Evolutionary conservation across 2,888 invertebrate species (phyloP).

Genomic region (Volucella zonaria): DNA sequence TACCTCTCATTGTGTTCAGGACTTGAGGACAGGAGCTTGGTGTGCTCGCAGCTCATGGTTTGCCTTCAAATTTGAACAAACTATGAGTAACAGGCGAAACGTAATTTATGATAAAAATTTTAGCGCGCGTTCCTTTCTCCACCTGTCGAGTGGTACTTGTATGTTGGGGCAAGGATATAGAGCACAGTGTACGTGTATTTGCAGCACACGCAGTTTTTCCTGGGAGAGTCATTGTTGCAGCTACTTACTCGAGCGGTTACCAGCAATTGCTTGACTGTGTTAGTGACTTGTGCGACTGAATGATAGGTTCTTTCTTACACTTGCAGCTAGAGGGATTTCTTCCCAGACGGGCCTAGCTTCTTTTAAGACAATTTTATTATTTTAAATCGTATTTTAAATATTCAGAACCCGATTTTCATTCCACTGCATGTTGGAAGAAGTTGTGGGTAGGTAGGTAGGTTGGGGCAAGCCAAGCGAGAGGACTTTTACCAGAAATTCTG

Average conservation of each 20-base stretch:
- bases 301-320: slow-evolving; percentile 9
- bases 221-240: slow-evolving; percentile 23
- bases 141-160: slow-evolving; percentile 2
- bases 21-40: background rate
- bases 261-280: slow-evolving; percentile 39
- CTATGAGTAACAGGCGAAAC: slow-evolving; percentile 51
- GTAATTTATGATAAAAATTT: slow-evolving; percentile 65
- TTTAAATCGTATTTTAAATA: slow-evolving; percentile 67
- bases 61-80: slow-evolving; percentile 51
- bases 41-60: slow-evolving; percentile 14
- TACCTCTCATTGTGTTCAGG: slow-evolving; percentile 70
- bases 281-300: slow-evolving; percentile 26
- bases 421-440: background rate
- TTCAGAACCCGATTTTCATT: slow-evolving; percentile 55
- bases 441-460: background rate
- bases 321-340: background rate
- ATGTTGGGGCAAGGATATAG: too few relatives aligned
- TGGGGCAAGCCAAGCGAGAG: background rate
- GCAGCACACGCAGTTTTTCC: slow-evolving; percentile 26
- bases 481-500: background rate
- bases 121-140: slow-evolving; percentile 29
- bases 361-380: slow-evolving; percentile 38
- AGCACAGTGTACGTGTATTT: background rate
- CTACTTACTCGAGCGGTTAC: slow-evolving; percentile 22
- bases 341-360: background rate